Conservation (phyloP, 2,113 vertebrate genomes). For the Solenodon paradoxus region DNA sequence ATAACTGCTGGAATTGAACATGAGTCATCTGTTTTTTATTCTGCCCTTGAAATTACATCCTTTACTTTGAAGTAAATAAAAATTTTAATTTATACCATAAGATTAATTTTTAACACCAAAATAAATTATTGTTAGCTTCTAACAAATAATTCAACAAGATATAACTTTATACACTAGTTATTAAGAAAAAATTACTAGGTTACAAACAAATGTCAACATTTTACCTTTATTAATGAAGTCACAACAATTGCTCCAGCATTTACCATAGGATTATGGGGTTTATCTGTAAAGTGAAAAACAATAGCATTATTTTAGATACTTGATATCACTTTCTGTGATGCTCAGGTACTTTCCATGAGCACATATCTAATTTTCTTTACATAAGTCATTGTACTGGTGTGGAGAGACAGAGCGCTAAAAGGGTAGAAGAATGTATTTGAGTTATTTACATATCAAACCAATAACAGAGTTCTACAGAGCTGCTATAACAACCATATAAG, state of each 20-base stretch:
- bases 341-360: neutral
- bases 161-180: slow-evolving; percentile 17
- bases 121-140: slow-evolving; percentile 26
- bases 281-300: slow-evolving; percentile 86
- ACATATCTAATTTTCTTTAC: neutral
- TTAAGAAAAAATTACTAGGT: slow-evolving; percentile 12
- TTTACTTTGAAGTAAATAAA: slow-evolving; percentile 11
- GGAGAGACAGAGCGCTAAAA: rapidly evolving
- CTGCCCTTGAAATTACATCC: slow-evolving; percentile 1
- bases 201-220: slow-evolving; percentile 79
- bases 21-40: slow-evolving; percentile 56
- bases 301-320: neutral
- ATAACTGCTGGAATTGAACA: slow-evolving; percentile 19
- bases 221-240: slow-evolving; percentile 99
- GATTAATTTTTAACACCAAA: slow-evolving; percentile 31
- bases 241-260: slow-evolving; percentile 98
- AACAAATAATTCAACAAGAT: slow-evolving; percentile 41
- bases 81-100: slow-evolving; percentile 2
- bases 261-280: slow-evolving; percentile 99
- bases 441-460: neutral
- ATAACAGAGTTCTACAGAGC: neutral
- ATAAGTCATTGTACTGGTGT: neutral
- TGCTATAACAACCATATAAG: neutral
- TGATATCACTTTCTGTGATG: neutral
- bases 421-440: neutral